Conservation (phyloP, 2,113 vertebrate genomes). For the Phyllopteryx taeniolatus region DNA sequence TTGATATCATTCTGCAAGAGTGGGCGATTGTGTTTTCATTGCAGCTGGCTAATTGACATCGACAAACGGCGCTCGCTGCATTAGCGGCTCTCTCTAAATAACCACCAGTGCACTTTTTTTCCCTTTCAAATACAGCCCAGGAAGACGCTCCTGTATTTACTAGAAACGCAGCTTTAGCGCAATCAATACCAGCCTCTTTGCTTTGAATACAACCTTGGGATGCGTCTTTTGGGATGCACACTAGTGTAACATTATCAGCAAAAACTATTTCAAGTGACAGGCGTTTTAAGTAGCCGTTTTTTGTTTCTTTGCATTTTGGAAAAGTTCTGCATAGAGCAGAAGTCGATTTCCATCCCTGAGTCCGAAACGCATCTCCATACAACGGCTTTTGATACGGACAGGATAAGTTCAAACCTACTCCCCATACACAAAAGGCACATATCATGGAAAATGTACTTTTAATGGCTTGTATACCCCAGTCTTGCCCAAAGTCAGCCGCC, state of each 20-base stretch:
- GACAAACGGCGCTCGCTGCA: slow-evolving; percentile 5
- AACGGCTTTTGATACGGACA: too few species aligned
- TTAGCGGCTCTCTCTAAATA: slow-evolving; percentile 16
- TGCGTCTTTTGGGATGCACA: slow-evolving; percentile 25
- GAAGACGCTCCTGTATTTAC: slow-evolving; percentile 10
- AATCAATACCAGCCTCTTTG: slow-evolving; percentile 36
- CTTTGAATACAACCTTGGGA: slow-evolving; percentile 41
- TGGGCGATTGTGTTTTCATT: slow-evolving; percentile 27
- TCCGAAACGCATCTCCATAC: too few species aligned
- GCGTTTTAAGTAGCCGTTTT: too few species aligned
- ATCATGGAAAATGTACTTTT: too few species aligned
- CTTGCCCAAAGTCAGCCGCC: too few species aligned
- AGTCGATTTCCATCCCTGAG: too few species aligned
- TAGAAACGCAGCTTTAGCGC: slow-evolving; percentile 9
- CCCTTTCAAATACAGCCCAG: slow-evolving; percentile 8
- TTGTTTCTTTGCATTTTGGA: not conserved
- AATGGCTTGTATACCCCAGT: too few species aligned
- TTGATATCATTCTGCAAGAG: not conserved
- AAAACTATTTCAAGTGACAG: not conserved
- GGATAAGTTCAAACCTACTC: too few species aligned
- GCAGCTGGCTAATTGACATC: slow-evolving; percentile 2
- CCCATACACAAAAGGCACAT: too few species aligned
- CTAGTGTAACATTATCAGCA: slow-evolving; percentile 18
- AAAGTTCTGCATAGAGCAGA: not conserved
- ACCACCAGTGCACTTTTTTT: slow-evolving; percentile 24